Base-by-base conservation (phyloP, 2,113 vertebrate genomes). In the Colossoma macropomum region DNA sequence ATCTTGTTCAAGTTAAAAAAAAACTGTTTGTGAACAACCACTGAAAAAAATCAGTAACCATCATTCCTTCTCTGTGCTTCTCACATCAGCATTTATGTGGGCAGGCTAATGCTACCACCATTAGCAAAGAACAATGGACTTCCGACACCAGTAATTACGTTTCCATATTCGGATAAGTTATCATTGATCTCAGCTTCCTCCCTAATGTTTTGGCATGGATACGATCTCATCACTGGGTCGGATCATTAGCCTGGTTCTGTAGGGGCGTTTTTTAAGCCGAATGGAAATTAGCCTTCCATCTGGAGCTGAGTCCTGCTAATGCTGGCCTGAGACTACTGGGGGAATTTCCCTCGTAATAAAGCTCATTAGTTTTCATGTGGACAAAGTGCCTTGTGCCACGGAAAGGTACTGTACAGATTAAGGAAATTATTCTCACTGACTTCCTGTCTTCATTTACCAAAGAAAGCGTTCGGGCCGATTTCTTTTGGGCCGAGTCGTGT, bases 201-300 rank as follows among this genome's bases (percentile, higher is more conserved):
- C 27, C 28, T 83, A 59, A 79, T 85, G 72, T 75, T 78, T 79
- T 73, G 71, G 59, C 54, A 25, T 16, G 52, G 66, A 73, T 80
- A 70, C 69, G 77, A 81, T 81, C 68, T 79, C 80, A 79, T 83
- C 71, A 85, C 70, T 32, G 70, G 71, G 71, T 48, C 50, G 60
- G 80, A 62, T 68, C 68, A 84, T 81, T 88, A 75, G 73, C 70
- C 79, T 82, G 71, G 50, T 79, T 82, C 48, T 69, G 73, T 23
- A 45, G 62, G 62, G 71, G 23, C 38, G 38, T 60, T 50, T 38
- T 70, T 85, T 77, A 84, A 73, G 69, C 52, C 38, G 83, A 75
- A 80, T 30, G 82, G 66, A 84, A 88, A 81, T 83, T 63, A 78
- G 72, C 68, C 32, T 70, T 87, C 77, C 86, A 85, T 84, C 87